Evolutionary conservation across 2,888 invertebrate species (phyloP), one percentile per base, ranked within the genome.

Genomic region (Drosophila mimetica): DNA sequence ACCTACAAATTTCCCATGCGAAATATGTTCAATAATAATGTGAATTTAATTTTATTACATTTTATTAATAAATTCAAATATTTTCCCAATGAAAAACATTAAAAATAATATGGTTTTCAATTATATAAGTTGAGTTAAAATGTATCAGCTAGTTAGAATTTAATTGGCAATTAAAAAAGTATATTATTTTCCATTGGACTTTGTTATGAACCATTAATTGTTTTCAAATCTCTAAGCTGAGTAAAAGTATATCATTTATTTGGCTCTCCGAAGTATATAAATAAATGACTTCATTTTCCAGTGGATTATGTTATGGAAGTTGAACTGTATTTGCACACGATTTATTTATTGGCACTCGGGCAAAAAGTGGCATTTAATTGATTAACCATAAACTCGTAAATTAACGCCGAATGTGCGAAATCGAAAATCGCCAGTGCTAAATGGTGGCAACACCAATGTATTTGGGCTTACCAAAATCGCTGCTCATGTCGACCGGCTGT

Each of bases 391-490:
- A 69, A 67, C 69, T 55, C 57, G 51, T 69, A 58, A 69, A 69
- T 67, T 67, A 57, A 47, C 69, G 46, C 16, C 22, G 36, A 47
- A 28, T 11, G 37, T 14, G 50, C 32, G 61, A 48, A 48, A 13
- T 16, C 22, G 11, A 48, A 42, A 42, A 20, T 32, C 28, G 50
- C 14, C 36, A 37, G 18, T 51, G 51, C 51, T 30, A 55, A 61
- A 46, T 50, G 18, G 9, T 9, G 9, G 20, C n/a, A 8, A 14
- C 5, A 28, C 13, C 9, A 0, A 25, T 39, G 18, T 6, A 30
- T 47, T 47, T 1, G 7, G 48, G 67, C 80, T 83, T 41, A 80
- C 80, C 84, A 39, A 51, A 61, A 74, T 76, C 71, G 41, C 54
- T 71, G 48, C 55, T 78, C 80, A 79, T 79, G 16, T 63, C 42